Evolutionary conservation across 2,113 vertebrate species (phyloP).

Genomic region (Macquaria ambigua): DNA sequence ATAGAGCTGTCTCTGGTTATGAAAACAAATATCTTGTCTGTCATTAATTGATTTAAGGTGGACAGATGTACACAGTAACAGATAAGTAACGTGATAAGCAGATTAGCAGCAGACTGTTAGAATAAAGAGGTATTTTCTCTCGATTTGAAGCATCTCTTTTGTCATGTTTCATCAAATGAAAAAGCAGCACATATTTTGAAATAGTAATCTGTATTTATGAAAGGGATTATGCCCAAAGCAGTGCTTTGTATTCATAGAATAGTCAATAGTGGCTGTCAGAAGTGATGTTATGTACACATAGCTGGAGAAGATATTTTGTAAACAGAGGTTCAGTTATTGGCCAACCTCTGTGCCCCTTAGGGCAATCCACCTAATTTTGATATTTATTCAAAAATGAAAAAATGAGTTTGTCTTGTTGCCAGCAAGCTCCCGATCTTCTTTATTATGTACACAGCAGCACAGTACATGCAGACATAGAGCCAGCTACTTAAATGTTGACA

Average conservation of each 20-base stretch:
- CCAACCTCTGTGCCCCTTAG: constrained; percentile 9
- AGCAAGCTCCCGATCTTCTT: no score
- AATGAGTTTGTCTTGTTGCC: background rate
- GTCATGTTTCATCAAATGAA: background rate
- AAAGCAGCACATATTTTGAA: constrained; percentile 18
- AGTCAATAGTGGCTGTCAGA: constrained; percentile 59
- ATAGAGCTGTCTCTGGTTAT: constrained; percentile 33
- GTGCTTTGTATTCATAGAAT: constrained; percentile 34
- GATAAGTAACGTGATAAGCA: background rate
- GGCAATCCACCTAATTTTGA: background rate
- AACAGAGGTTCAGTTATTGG: constrained; percentile 42
- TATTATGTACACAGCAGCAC: background rate
- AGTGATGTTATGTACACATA: constrained; percentile 51
- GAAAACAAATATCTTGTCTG: constrained; percentile 8
- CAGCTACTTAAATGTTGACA: constrained; percentile 45
- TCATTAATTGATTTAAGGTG: constrained; percentile 14
- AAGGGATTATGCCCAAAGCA: background rate
- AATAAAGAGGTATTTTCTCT: background rate
- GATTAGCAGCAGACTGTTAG: background rate
- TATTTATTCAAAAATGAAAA: background rate
- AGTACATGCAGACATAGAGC: background rate
- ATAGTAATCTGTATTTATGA: background rate
- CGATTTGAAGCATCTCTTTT: background rate
- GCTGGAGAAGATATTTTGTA: constrained; percentile 49
- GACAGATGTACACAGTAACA: constrained; percentile 3